Evolutionary conservation across 1,140 invertebrate species (phyloP).

Genomic region (Drosophila bocqueti): DNA sequence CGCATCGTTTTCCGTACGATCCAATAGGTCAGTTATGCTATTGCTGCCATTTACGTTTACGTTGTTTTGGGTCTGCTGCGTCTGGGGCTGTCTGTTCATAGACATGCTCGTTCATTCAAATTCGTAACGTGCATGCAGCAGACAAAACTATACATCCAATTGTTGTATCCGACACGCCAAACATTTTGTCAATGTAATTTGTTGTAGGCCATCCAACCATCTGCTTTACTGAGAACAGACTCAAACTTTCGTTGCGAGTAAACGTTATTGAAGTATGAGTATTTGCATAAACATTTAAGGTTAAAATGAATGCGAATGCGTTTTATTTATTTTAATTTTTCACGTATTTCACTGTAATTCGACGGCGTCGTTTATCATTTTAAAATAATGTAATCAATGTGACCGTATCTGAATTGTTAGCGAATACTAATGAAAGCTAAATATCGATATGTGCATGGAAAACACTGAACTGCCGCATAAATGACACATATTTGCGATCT

Average conservation of each 20-base stretch:
- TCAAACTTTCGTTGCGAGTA: background rate
- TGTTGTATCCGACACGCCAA: constrained; percentile 8
- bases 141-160: constrained; percentile 1
- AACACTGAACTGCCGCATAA: background rate
- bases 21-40: constrained; percentile 16
- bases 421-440: background rate
- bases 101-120: constrained; percentile 29
- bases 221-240: background rate
- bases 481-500: background rate
- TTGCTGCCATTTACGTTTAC: background rate
- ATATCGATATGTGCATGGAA: background rate
- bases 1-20: constrained; percentile 70
- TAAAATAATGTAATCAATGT: constrained; percentile 26
- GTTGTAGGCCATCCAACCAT: constrained; percentile 1
- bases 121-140: constrained; percentile 2
- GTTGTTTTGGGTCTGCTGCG: background rate
- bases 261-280: too few relatives aligned
- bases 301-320: background rate
- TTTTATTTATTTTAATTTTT: background rate
- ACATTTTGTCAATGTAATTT: constrained; percentile 10
- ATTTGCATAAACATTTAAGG: background rate
- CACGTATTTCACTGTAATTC: constrained; percentile 22
- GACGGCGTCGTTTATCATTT: constrained; percentile 40
- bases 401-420: background rate
- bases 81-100: constrained; percentile 15